Evolutionary conservation across 2,113 vertebrate species (phyloP).

Genomic region (Athene cunicularia): DNA sequence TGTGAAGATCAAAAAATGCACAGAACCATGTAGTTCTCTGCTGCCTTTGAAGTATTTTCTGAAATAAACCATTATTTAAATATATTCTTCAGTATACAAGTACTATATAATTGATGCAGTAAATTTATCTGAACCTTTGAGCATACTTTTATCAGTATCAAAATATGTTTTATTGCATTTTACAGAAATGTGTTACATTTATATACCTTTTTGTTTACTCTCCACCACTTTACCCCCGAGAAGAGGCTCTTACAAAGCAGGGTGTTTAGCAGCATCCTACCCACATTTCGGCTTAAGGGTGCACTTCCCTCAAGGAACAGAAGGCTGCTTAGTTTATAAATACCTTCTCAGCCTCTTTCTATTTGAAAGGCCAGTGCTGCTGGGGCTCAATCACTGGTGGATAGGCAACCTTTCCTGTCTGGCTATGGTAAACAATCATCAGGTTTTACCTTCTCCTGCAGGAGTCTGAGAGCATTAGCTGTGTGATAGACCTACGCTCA

Average conservation of each 20-base stretch:
- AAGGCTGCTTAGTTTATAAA: conserved; percentile 51
- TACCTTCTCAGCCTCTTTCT: conserved; percentile 40
- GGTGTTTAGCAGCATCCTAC: neutral
- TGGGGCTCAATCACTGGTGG: conserved; percentile 67
- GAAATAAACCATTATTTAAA: conserved; percentile 35
- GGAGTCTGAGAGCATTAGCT: conserved; percentile 19
- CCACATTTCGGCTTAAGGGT: neutral
- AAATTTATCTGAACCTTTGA: conserved; percentile 41
- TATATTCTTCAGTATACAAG: neutral
- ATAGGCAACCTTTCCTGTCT: conserved; percentile 59
- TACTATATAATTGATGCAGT: neutral
- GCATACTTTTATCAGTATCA: neutral
- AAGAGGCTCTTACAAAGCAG: neutral
- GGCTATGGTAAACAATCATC: conserved; percentile 56
- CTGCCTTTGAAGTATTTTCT: conserved; percentile 31
- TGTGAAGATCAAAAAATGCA: conserved; percentile 59
- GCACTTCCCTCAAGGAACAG: conserved; percentile 40
- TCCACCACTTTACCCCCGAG: neutral
- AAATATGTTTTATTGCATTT: neutral
- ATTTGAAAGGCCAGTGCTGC: conserved; percentile 54
- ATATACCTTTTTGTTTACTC: neutral
- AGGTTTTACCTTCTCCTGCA: conserved; percentile 27
- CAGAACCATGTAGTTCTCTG: conserved; percentile 11
- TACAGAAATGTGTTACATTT: neutral
- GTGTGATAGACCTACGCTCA: neutral